Conservation (phyloP, 2,113 vertebrate species). For the Carollia perspicillata region DNA sequence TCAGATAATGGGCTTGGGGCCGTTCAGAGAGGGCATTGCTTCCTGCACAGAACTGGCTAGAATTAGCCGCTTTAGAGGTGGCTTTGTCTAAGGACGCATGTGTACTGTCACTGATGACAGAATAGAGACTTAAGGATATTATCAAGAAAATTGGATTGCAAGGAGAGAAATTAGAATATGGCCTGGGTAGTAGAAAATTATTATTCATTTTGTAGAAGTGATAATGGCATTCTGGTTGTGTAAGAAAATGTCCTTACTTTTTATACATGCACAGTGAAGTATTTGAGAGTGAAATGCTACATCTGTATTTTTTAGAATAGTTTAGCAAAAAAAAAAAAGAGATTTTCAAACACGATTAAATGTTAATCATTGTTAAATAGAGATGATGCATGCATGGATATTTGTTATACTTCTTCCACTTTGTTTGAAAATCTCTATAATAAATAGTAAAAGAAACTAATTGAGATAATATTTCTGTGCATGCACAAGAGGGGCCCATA, state of each 20-base stretch:
- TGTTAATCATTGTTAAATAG: neutral
- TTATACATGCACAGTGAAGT: neutral
- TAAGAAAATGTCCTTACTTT: neutral
- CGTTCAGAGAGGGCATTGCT: neutral
- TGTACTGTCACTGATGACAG: neutral
- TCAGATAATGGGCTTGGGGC: neutral
- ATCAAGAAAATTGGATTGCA: conserved; percentile 17
- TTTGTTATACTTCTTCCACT: neutral
- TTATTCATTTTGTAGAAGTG: neutral
- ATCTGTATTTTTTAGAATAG: neutral
- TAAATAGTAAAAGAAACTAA: neutral
- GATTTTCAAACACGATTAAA: neutral
- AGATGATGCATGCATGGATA: neutral
- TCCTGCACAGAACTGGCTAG: neutral
- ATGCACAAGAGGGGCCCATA: neutral
- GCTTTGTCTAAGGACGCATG: neutral
- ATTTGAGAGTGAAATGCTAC: neutral
- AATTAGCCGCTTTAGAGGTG: neutral
- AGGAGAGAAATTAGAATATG: neutral
- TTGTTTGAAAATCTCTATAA: neutral
- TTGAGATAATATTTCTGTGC: neutral
- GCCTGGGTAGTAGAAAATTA: neutral
- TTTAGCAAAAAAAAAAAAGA: neutral
- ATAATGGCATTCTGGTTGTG: neutral
- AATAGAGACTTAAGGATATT: neutral